Evolutionary conservation across 2,888 invertebrate genomes (phyloP), one percentile per base, ranked within the genome.

Genomic region (Aporophyla nigra): DNA sequence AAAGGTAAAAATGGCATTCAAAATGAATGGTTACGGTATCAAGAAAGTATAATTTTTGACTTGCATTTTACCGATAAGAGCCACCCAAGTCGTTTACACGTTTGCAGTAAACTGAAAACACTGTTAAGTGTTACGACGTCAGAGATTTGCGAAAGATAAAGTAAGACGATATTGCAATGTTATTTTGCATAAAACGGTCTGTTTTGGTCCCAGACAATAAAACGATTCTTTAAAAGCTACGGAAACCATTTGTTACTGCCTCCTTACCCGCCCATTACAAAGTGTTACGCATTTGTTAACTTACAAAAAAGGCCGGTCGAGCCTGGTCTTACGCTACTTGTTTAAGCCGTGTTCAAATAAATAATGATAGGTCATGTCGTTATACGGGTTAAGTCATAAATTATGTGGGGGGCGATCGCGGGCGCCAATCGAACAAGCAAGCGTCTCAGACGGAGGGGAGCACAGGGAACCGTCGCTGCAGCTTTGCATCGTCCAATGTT

Each of bases 341-440:
- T 83, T 53, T 79, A 78, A 86, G 80, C 82, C 76, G 83, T 88
- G 90, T 90, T 91, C 87, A 90, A 93, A 93, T 91, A 93, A 93
- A 93, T 92, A 93, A 93, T 93, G 90, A 89, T 90, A 92, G 91
- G 91, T 92, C 91, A 90, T 90, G 88, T 90, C 82, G 90, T 90
- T 91, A 92, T 93, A 92, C 91, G 93, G 92, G 93, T 93, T 90
- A 90, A 92, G 90, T 90, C 89, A 92, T 93, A 93, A 94, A 93
- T 94, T 91, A 92, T 91, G 89, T 88, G 88, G 89, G 92, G 87
- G 91, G 90, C 91, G 89, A 92, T 91, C 89, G 89, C 90, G 90
- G 89, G 90, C 91, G 91, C 90, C 90, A 87, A 91, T 91, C 90
- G 87, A 88, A 89, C 89, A 88, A 88, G 88, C 87, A 86, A 91